Percentiles rank a stretch among this genome's conserved stretches.
These are phyloP conservation scores for Nephrocerus scutellatus DNA, from an alignment of 2,888 invertebrate genomes.

Conservation along the genomic window DNA sequence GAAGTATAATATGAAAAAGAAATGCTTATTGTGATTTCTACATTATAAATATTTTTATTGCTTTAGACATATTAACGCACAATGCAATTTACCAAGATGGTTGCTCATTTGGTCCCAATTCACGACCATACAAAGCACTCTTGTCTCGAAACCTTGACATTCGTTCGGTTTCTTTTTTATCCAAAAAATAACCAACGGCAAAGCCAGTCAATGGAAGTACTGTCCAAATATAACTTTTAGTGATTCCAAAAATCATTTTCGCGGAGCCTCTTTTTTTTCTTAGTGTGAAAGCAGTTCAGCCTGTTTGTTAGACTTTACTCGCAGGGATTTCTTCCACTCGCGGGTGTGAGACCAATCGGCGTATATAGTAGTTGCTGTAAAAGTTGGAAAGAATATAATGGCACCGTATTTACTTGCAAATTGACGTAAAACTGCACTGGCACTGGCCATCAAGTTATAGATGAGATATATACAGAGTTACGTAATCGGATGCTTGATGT, in stretches of 20 bases:
- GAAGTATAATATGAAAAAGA: no score
- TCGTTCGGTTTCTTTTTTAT: constrained; percentile 63
- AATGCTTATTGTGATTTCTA: background rate
- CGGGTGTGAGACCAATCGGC: constrained; percentile 67
- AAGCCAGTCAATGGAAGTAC: constrained; percentile 55
- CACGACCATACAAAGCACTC: constrained; percentile 67
- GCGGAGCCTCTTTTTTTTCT: constrained; percentile 4
- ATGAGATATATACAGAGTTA: no score
- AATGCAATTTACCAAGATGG: constrained; percentile 59
- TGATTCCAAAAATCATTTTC: constrained; percentile 53
- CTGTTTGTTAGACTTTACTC: constrained; percentile 23
- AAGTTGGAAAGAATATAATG: constrained; percentile 61
- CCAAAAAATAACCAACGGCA: constrained; percentile 58
- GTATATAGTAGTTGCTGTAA: constrained; percentile 56
- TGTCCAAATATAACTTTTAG: constrained; percentile 50
- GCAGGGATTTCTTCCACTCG: constrained; percentile 53
- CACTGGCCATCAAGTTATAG: no score
- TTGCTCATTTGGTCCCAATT: constrained; percentile 56
- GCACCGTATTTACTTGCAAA: constrained; percentile 57
- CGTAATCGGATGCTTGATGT: no score
- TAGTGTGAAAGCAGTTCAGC: constrained; percentile 24
- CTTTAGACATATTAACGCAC: background rate
- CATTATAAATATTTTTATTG: constrained; percentile 1
- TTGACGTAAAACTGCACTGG: constrained; percentile 39
- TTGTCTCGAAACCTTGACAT: constrained; percentile 71